Conservation (phyloP, 2,888 invertebrate genomes). For the Heliconius sara region DNA sequence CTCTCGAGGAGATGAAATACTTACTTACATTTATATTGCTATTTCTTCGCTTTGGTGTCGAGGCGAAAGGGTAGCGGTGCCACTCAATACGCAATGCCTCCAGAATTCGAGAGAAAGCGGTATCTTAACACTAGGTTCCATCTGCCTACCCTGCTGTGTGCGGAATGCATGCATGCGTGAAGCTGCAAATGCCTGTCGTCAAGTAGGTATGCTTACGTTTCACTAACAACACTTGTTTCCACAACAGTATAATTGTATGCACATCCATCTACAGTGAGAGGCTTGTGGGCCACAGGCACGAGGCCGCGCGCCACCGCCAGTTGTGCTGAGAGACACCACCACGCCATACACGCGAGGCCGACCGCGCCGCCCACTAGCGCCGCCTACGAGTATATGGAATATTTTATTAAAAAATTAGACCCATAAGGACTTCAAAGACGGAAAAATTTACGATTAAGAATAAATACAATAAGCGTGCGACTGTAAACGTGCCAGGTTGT, state of each 20-base stretch:
- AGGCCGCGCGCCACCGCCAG: slow-evolving; percentile 85
- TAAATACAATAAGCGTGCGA: too few species aligned
- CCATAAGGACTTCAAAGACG: background rate
- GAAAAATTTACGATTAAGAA: background rate
- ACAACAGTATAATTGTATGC: slow-evolving; percentile 83
- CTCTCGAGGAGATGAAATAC: too few species aligned
- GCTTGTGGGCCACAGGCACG: slow-evolving; percentile 87
- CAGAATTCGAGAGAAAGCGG: too few species aligned
- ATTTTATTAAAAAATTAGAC: background rate
- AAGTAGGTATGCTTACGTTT: slow-evolving; percentile 34
- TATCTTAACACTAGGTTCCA: too few species aligned
- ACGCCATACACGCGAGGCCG: slow-evolving; percentile 83
- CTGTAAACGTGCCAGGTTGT: too few species aligned
- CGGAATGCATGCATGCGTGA: too few species aligned
- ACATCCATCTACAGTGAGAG: slow-evolving; percentile 85
- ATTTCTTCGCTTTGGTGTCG: too few species aligned
- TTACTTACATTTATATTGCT: too few species aligned
- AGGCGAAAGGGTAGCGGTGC: too few species aligned
- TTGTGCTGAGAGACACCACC: slow-evolving; percentile 86
- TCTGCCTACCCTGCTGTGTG: too few species aligned
- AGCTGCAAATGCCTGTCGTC: background rate
- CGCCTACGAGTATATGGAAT: slow-evolving; percentile 66
- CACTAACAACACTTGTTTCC: slow-evolving; percentile 47
- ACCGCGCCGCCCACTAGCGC: slow-evolving; percentile 84
- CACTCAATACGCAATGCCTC: too few species aligned